A percentile compares a stretch with the other conserved stretches of the same genome.
Evolutionary conservation across 2,797 vertebrate species (phyloP).

Genomic region (Streptopelia turtur): DNA sequence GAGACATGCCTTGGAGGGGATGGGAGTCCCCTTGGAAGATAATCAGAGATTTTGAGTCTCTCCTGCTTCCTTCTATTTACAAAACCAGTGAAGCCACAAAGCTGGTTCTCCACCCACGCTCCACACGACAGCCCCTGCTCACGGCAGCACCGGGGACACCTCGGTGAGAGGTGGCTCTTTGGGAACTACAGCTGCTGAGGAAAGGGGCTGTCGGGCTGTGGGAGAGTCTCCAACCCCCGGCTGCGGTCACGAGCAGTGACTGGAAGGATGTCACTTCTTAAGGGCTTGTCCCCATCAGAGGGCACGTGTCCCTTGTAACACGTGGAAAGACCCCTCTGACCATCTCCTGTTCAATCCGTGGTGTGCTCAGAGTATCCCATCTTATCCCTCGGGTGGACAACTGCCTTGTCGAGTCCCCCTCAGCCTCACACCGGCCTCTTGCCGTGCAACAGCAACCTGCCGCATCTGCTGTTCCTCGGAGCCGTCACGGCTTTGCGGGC

Average conservation of each 20-base stretch:
- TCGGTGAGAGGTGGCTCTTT: rapidly evolving
- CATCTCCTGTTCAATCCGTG: not conserved
- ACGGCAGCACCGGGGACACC: not conserved
- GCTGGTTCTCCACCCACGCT: not conserved
- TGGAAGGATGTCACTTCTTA: not conserved
- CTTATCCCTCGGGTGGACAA: not conserved
- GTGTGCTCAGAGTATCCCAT: not conserved
- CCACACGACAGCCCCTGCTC: not conserved
- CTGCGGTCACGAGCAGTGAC: not conserved
- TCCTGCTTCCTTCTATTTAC: conserved; percentile 63
- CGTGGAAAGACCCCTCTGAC: not conserved
- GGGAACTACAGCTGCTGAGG: not conserved
- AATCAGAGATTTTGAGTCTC: conserved; percentile 40
- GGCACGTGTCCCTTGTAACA: not conserved
- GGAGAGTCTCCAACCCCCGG: not conserved
- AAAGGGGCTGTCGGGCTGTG: not conserved
- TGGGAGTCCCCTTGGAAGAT: conserved; percentile 66
- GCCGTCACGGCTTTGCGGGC: rapidly evolving
- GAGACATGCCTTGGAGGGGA: conserved; percentile 61
- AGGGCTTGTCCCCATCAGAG: not conserved
- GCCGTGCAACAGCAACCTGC: not conserved
- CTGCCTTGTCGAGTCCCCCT: not conserved
- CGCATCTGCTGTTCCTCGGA: rapidly evolving
- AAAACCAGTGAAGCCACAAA: not conserved
- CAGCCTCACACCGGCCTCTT: not conserved